Base-by-base conservation (phyloP, 2,888 invertebrate species). In the Zhuqinia jingwanae region DNA sequence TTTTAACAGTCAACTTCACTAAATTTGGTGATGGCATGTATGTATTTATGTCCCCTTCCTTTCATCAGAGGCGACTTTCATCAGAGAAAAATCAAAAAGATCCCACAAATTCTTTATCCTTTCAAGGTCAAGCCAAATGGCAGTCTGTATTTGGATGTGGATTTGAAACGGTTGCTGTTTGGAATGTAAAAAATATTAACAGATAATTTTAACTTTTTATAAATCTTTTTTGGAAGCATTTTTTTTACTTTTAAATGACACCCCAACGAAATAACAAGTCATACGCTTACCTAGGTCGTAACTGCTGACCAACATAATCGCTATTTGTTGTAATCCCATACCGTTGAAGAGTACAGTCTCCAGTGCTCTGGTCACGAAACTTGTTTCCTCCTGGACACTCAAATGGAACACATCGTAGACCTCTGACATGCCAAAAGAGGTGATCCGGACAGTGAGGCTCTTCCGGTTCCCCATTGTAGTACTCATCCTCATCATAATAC, bases 341-440 rank as follows among this genome's bases (percentile, higher is more conserved):
- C 1, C n/a, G 25, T 47, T 50, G 47, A n/a, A 79, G 53, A 5
- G 78, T 17, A 20, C 88, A 88, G 17, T 88, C 86, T n/a, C 88
- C 88, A 17, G 81, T 87, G 15, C 81, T 17, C 50, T 50, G 53
- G n/a, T 88, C 63, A 8, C 88, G 50, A 27, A 70, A 82, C 8
- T 70, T 56, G 22, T 85, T 88, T 22, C 87, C 85, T 1, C 87
- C 87, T 11, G 87, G 86, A 45, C 89, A 89, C n/a, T 77, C 47
- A 11, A 68, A 60, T n/a, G 87, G 87, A 50, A 87, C 87, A 47
- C 84, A 87, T 15, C 56, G 25, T 11, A 42, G 56, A 5, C 87
- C 87, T 15, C 87, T 78, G 17, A 87, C 45, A 53, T 87, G 87
- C 42, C 78, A 87, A 50, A 65, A 87, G 50, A 42, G 20, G 2